Evolutionary conservation across 2,888 invertebrate genomes (phyloP).

Genomic region (Parelbella ahira): DNA sequence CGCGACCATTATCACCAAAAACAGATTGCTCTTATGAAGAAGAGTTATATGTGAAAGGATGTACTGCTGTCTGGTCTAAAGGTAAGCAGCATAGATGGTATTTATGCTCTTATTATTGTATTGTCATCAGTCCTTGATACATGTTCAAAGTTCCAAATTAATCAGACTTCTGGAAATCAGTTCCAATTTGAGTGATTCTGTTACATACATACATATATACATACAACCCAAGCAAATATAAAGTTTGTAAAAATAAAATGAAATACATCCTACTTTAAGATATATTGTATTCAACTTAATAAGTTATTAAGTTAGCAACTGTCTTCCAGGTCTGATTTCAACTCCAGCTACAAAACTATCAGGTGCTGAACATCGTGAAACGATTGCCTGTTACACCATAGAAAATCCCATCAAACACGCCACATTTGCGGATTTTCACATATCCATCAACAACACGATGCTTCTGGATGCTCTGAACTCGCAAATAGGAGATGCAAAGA

Average conservation of each 20-base stretch:
- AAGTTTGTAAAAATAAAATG: no score
- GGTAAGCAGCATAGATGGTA: conserved; percentile 61
- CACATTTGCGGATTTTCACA: conserved; percentile 83
- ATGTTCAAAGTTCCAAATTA: no score
- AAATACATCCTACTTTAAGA: no score
- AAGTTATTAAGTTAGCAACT: no score
- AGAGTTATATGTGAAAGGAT: conserved; percentile 92
- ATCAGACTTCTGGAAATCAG: no score
- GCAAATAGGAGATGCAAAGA: conserved; percentile 70
- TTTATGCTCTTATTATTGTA: no score
- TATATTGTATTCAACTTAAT: no score
- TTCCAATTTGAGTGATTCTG: no score
- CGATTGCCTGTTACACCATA: conserved; percentile 88
- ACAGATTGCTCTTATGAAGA: conserved; percentile 85
- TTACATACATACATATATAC: no score
- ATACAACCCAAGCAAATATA: no score
- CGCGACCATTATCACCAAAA: conserved; percentile 55
- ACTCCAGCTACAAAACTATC: conserved; percentile 72
- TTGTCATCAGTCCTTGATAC: no score
- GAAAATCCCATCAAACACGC: conserved; percentile 91
- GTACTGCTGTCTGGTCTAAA: conserved; percentile 91
- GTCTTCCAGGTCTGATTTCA: conserved; percentile 71
- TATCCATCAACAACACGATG: conserved; percentile 77
- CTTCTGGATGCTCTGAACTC: conserved; percentile 74
- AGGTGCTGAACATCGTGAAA: conserved; percentile 75